Evolutionary conservation across 1,140 invertebrate genomes (phyloP).

Genomic region (Calliopsis andreniformis): DNA sequence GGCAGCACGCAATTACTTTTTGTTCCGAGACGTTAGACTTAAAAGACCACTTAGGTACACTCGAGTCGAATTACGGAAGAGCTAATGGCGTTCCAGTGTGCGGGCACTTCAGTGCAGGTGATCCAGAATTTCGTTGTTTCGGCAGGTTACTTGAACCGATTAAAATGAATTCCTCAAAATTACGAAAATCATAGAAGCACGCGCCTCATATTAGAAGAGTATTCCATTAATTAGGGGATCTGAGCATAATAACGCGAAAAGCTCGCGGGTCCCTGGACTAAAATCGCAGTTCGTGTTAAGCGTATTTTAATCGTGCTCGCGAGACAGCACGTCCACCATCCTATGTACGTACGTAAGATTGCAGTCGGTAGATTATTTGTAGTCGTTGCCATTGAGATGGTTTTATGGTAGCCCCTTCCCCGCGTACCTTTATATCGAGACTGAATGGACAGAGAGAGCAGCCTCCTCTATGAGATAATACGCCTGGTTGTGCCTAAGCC

Average conservation of each 20-base stretch:
- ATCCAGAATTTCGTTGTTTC: neutral
- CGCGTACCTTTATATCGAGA: conserved; percentile 68
- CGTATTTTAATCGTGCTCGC: neutral
- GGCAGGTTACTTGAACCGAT: neutral
- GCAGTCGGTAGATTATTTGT: conserved; percentile 61
- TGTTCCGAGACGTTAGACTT: conserved; percentile 18
- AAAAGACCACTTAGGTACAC: conserved; percentile 37
- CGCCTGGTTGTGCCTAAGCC: conserved; percentile 57
- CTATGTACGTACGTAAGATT: conserved; percentile 57
- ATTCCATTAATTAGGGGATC: too few relatives aligned
- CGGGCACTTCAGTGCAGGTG: conserved; percentile 8
- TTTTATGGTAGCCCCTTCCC: conserved; percentile 64
- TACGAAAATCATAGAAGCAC: too few relatives aligned
- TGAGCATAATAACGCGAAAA: too few relatives aligned
- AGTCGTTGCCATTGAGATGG: conserved; percentile 68
- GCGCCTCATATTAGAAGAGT: too few relatives aligned
- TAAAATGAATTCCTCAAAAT: neutral
- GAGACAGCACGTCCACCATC: neutral
- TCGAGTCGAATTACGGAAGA: conserved; percentile 34
- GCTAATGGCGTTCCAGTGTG: neutral
- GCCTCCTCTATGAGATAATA: conserved; percentile 73
- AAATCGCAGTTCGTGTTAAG: too few relatives aligned
- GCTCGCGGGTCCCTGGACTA: too few relatives aligned
- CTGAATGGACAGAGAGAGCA: conserved; percentile 69
- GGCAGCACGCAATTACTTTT: conserved; percentile 17